Percentiles rank a stretch among this genome's conserved stretches.
phyloP scores from a whole-genome alignment of 2,888 invertebrate species.

The Diachrysia chrysitis region DNA sequence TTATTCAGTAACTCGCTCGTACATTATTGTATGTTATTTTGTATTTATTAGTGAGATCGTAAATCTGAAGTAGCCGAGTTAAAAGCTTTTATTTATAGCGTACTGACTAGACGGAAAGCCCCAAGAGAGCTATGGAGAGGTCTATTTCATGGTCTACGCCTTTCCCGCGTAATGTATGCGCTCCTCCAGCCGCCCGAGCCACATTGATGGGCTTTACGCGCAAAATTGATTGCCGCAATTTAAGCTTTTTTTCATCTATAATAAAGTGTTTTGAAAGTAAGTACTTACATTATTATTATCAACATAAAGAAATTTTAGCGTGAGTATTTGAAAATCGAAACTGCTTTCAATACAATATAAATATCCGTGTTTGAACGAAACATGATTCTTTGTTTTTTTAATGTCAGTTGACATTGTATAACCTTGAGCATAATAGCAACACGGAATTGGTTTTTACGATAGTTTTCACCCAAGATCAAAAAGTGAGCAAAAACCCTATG shows the following conservation, averaged over 20 bases:
- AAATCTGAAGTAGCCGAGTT: slow-evolving; percentile 70
- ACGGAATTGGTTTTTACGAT: slow-evolving; percentile 65
- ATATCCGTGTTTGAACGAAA: slow-evolving; percentile 8
- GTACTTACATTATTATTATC: neutral
- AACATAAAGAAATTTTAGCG: neutral
- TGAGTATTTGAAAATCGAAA: slow-evolving; percentile 4
- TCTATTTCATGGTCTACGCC: slow-evolving; percentile 43
- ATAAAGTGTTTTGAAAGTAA: slow-evolving; percentile 4
- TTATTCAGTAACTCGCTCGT: slow-evolving; percentile 34
- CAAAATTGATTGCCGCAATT: slow-evolving; percentile 53
- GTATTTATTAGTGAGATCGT: slow-evolving; percentile 60
- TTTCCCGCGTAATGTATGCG: slow-evolving; percentile 48
- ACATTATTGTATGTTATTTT: slow-evolving; percentile 38
- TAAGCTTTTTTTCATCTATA: slow-evolving; percentile 35
- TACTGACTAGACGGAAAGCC: slow-evolving; percentile 51
- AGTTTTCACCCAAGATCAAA: slow-evolving; percentile 76
- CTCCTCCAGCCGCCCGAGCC: slow-evolving; percentile 37
- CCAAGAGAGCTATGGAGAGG: slow-evolving; percentile 57
- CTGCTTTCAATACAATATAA: neutral
- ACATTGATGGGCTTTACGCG: slow-evolving; percentile 46
- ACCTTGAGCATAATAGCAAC: slow-evolving; percentile 42
- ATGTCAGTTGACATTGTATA: slow-evolving; percentile 45
- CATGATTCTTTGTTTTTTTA: slow-evolving; percentile 5
- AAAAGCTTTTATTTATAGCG: slow-evolving; percentile 74
- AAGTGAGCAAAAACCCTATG: slow-evolving; percentile 76